Evolutionary conservation across 2,113 vertebrate genomes (phyloP).

Genomic region (Arenaria interpres): DNA sequence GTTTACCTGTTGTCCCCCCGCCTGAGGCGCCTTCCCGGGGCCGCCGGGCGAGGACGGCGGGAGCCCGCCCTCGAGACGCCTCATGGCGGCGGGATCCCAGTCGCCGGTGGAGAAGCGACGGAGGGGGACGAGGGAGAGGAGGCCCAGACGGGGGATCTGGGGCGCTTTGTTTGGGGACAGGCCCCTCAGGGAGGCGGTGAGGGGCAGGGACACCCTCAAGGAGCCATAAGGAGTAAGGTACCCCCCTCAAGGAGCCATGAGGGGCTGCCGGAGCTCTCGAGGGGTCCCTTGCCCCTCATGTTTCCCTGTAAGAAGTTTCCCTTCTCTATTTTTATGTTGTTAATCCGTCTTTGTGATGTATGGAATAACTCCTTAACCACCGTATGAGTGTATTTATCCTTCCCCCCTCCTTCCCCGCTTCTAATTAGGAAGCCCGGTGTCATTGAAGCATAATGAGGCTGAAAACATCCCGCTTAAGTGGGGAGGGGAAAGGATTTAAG

Average conservation of each 20-base stretch:
- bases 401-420: too few relatives aligned
- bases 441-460: neutral
- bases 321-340: neutral
- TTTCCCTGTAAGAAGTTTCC: neutral
- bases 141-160: neutral
- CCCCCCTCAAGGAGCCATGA: too few relatives aligned
- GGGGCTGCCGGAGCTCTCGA: neutral
- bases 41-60: neutral
- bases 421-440: neutral
- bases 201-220: too few relatives aligned
- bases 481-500: slow-evolving; percentile 5
- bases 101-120: neutral
- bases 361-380: neutral
- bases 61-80: neutral
- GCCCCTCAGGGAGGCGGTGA: neutral
- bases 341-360: neutral
- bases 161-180: neutral
- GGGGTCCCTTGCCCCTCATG: neutral
- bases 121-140: neutral
- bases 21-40: too few relatives aligned
- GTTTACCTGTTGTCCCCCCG: neutral
- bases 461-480: neutral
- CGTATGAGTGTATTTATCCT: neutral
- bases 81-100: neutral
- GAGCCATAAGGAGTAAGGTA: neutral